Base-by-base conservation (phyloP, 2,888 invertebrate species). In the Poecilus cupreus region DNA sequence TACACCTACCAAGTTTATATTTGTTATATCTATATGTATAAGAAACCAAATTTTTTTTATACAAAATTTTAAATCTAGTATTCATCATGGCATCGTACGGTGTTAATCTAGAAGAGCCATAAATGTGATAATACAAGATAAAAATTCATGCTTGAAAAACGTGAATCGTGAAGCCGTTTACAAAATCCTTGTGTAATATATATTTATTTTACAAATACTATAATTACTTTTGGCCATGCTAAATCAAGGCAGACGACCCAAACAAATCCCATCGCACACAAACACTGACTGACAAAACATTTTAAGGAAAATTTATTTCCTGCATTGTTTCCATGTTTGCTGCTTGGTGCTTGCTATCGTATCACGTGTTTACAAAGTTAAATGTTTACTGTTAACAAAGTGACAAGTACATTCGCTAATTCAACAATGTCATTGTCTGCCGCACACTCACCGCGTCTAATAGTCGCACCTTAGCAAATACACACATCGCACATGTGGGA, bases 281-380 rank as follows among this genome's bases (percentile, higher is more conserved):
- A 60, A 60, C n/a, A 26, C 32, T 26, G n/a, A 46, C 43, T 72
- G 43, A 46, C 72, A 72, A 43, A 46, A 54, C 3, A 5, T 54
- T 57, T 22, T 10, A 8, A 32, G 11, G 49, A 57, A 57, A 76
- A 76, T 76, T 76, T 76, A 76, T 76, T 76, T 76, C 76, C 76
- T 76, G 76, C 76, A 57, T 57, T 76, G 51, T 76, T 51, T 54
- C 49, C 32, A 54, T 54, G 54, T 76, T 76, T 76, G 13, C 46
- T 18, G 16, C 32, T 26, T n/a, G n/a, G n/a, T n/a, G n/a, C n/a
- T n/a, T n/a, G n/a, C n/a, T n/a, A n/a, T n/a, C n/a, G n/a, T n/a
- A 39, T 76, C 54, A 76, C 57, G 20, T 76, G 57, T 3, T 37
- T 10, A 10, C 10, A 11, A 16, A 37, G 26, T 6, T 37, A 20